A percentile compares a stretch with the other conserved stretches of the same genome.
phyloP scores from a whole-genome alignment of 2,113 vertebrate species.

The Myotis davidii region DNA sequence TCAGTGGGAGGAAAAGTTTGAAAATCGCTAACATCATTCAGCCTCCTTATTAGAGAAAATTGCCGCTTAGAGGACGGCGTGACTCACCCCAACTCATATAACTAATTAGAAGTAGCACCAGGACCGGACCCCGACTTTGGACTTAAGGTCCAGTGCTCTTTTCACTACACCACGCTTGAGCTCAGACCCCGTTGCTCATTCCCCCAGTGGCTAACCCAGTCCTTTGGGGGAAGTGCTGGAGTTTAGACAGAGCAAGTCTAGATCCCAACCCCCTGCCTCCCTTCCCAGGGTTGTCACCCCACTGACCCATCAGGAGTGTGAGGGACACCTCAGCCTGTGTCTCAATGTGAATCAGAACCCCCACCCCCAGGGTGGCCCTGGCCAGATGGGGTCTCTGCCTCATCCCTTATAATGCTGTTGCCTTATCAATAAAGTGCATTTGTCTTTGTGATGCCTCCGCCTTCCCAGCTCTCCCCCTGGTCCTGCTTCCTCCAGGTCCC shows the following conservation, averaged over 20 bases:
- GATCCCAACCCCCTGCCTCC: not conserved
- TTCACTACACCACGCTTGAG: not conserved
- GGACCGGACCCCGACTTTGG: not conserved
- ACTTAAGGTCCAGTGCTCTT: not conserved
- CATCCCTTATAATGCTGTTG: not conserved
- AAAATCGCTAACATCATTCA: not conserved
- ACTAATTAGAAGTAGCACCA: not conserved
- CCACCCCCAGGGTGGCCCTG: not conserved
- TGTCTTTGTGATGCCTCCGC: not conserved
- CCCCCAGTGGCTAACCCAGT: not conserved
- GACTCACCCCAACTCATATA: not conserved
- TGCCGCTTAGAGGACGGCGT: not conserved
- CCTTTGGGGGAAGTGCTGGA: not conserved
- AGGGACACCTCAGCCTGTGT: not conserved
- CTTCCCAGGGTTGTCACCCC: not conserved
- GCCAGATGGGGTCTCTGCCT: not conserved
- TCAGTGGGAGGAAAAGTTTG: not conserved
- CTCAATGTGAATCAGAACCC: conserved; percentile 5
- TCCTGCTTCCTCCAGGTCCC: not conserved
- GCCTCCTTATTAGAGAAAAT: not conserved
- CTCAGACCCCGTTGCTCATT: not conserved
- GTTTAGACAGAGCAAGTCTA: not conserved
- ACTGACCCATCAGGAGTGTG: not conserved
- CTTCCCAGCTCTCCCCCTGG: not conserved
- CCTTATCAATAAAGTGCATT: conserved; percentile 46